Conservation (phyloP, 1,140 invertebrate genomes). For the Phortica variegata region DNA sequence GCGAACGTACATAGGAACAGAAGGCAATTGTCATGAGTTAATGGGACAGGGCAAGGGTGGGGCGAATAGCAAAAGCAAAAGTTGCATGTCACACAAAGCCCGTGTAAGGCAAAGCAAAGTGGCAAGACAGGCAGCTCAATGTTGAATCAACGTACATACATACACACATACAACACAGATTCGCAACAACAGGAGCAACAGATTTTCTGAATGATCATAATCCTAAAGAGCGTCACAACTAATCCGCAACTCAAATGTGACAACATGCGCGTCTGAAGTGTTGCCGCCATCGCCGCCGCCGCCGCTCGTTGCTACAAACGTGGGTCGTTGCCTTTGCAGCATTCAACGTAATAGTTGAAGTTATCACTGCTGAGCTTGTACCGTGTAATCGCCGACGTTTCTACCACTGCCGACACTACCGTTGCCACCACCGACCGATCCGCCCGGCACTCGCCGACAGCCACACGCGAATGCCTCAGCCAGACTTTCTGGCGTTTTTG, state of each 20-base stretch:
- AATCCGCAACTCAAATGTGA: slow-evolving; percentile 56
- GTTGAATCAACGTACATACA: slow-evolving; percentile 20
- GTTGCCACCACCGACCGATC: too few relatives aligned
- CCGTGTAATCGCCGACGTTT: neutral
- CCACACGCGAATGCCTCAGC: too few relatives aligned
- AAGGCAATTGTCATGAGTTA: too few relatives aligned
- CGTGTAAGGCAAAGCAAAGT: neutral
- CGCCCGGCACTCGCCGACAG: too few relatives aligned
- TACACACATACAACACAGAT: slow-evolving; percentile 24
- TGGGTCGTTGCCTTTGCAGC: slow-evolving; percentile 16
- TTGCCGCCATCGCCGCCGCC: slow-evolving; percentile 17
- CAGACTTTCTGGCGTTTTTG: too few relatives aligned
- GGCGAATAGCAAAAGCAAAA: too few relatives aligned
- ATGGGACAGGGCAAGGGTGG: too few relatives aligned
- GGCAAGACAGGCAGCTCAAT: too few relatives aligned
- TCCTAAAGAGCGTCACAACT: slow-evolving; percentile 47
- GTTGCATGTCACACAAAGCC: slow-evolving; percentile 1
- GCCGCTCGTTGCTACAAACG: slow-evolving; percentile 10
- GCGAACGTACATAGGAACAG: too few relatives aligned
- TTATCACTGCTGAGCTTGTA: too few relatives aligned
- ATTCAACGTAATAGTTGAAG: slow-evolving; percentile 20
- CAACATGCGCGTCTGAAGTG: slow-evolving; percentile 53
- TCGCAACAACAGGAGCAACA: slow-evolving; percentile 45
- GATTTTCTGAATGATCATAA: slow-evolving; percentile 57
- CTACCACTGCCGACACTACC: neutral